Evolutionary conservation across 2,113 vertebrate genomes (phyloP).

Genomic region (Aramus guarauna): DNA sequence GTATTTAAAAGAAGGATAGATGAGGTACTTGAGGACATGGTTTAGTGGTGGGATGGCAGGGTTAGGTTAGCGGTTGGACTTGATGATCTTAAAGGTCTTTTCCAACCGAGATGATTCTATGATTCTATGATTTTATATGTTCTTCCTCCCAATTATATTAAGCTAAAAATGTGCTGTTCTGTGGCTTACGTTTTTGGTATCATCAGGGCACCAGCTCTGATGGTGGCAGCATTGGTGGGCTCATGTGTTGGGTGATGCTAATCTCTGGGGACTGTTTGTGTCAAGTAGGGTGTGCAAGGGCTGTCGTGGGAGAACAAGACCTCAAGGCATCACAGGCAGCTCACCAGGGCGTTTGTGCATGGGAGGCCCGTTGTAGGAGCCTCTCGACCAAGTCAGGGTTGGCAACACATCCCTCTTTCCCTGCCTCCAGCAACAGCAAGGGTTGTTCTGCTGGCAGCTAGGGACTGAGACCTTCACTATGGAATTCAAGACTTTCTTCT

Average conservation of each 20-base stretch:
- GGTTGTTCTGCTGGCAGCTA: not conserved
- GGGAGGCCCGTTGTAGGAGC: not conserved
- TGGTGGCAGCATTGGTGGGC: not conserved
- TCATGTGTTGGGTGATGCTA: not conserved
- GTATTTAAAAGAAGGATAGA: no score
- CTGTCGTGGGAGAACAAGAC: fast-evolving
- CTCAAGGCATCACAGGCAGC: not conserved
- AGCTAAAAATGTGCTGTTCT: not conserved
- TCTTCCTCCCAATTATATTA: not conserved
- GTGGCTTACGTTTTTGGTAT: not conserved
- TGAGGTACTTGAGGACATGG: no score
- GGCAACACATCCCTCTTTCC: not conserved
- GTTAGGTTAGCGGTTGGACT: no score
- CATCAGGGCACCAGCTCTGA: fast-evolving
- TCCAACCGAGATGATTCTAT: no score
- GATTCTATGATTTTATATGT: no score
- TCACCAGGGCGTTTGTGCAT: fast-evolving
- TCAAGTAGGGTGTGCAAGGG: not conserved
- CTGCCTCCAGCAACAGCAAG: not conserved
- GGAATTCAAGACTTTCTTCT: not conserved
- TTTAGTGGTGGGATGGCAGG: no score
- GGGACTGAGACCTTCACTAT: fast-evolving
- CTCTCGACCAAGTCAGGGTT: fast-evolving
- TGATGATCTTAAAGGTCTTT: no score
- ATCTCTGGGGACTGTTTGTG: fast-evolving